Evolutionary conservation across 1,140 invertebrate species (phyloP), one percentile per base, ranked within the genome.

Genomic region (Trichonephila clavipes): DNA sequence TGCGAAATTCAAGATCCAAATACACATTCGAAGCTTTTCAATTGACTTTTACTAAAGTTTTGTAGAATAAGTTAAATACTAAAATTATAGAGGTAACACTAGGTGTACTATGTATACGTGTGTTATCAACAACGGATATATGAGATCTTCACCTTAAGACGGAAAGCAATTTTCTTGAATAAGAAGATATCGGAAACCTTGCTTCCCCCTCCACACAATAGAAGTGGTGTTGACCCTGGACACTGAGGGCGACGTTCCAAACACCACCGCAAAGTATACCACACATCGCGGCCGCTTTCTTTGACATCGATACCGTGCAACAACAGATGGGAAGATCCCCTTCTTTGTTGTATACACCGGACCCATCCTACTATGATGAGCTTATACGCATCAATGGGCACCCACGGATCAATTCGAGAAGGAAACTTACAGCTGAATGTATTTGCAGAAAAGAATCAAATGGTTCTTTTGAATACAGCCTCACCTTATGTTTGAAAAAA

Each of bases 281-380:
- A 14, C 64, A 24, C 40, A 64, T 34, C 24, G 88, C n/a, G 69
- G 44, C 24, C 18, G 69, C 24, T 24, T 34, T 81, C 72, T 77
- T 81, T 90, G 88, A 90, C 88, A 90, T 90, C 62, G 88, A 90
- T 81, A 82, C 64, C 18, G 34, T 28, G 88, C 59, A 90, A 90
- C 88, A 90, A 82, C 88, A 90, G 88, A 90, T 90, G 88, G 69
- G 88, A 44, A 69, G 62, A 88, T 58, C 66, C 59, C 66, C 18
- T 40, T 88, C 34, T 88, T 88, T 88, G 86, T 64, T 62, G 51
- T 24, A 28, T 24, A 34, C 64, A 21, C 88, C 51, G 21, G 69
- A 51, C 14, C 72, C 69, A 34, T 81, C 88, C 88, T 24, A 81
- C 88, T 90, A 69, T 90, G 88, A 90, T 90, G 69, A 90, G 88